Conservation (phyloP, 2,113 vertebrate genomes). For the Marcusenius ussheri region DNA sequence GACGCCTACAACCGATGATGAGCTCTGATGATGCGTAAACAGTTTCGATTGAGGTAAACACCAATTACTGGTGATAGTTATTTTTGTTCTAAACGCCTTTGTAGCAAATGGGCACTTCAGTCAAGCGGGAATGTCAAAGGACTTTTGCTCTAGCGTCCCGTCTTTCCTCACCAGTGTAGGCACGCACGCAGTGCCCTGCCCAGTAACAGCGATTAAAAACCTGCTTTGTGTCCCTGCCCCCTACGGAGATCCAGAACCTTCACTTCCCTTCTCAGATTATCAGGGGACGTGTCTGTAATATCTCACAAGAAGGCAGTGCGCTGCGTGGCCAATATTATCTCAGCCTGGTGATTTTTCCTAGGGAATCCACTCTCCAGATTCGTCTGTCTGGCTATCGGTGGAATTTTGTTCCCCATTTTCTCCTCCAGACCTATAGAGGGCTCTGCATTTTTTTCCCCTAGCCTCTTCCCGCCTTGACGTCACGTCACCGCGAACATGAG, state of each 20-base stretch:
- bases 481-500: not conserved
- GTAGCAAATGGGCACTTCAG: not conserved
- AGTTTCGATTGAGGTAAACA: not conserved
- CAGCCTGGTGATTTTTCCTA: not conserved
- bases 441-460: not conserved
- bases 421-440: not conserved
- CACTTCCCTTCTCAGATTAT: not conserved
- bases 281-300: not conserved
- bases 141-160: not conserved
- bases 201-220: not conserved
- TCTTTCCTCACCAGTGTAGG: not conserved
- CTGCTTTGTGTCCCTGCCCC: not conserved
- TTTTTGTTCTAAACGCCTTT: not conserved
- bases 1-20: not conserved
- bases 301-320: not conserved
- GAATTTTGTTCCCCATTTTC: not conserved
- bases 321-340: not conserved
- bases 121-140: not conserved
- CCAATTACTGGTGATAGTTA: not conserved
- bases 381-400: not conserved
- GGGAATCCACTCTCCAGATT: not conserved
- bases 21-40: not conserved
- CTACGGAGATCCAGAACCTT: not conserved
- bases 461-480: not conserved
- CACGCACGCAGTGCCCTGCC: not conserved